Base-by-base conservation (phyloP, 2,797 vertebrate species). In the Pogonophryne albipinna region DNA sequence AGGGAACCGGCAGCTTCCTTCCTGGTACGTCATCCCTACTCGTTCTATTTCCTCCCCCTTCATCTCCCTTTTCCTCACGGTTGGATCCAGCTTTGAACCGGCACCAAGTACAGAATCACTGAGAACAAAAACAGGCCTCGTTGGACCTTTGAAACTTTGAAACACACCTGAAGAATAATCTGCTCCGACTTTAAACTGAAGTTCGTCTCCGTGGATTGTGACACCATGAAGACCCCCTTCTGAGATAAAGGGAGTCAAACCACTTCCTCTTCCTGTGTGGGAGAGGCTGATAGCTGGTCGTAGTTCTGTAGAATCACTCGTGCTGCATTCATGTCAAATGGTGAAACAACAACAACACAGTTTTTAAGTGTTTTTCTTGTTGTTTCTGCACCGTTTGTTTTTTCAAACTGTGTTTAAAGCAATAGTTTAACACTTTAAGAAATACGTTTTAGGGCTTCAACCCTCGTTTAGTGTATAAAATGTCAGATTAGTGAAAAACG, bases 241-340 rank as follows among this genome's bases (percentile, higher is more conserved):
- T 27, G 27, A 27, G 27, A 27, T 27, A 27, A 27, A 27, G 27
- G 3, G 66, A 82, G 46, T 79, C 71, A 50, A 34, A 27, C 86
- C 86, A 79, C 86, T 87, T 90, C 90, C 82, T 85, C 80, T 87
- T 89, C 71, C 78, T 90, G 85, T 77, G 53, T 90, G 66, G 34
- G 78, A 83, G 73, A 74, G 76, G 61, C 68, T 67, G 85, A 88
- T 90, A 82, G 85, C 82, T 73, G 60, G 73, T 74, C 60, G 72
- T 66, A 60, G 41, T 12, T 2, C 65, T 57, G 67, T 73, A 63
- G 53, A 63, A 34, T 69, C 82, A 77, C 55, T 62, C 60, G 6
- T 79, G 83, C 85, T 91, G 84, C 80, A 78, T 91, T 91, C 78
- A 80, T 79, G 74, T 84, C 64, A 61, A 19, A 62, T 79, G 71